These are phyloP conservation scores for Argyrosomus japonicus DNA, from an alignment of 2,113 vertebrate genomes.

Conservation along the genomic window DNA sequence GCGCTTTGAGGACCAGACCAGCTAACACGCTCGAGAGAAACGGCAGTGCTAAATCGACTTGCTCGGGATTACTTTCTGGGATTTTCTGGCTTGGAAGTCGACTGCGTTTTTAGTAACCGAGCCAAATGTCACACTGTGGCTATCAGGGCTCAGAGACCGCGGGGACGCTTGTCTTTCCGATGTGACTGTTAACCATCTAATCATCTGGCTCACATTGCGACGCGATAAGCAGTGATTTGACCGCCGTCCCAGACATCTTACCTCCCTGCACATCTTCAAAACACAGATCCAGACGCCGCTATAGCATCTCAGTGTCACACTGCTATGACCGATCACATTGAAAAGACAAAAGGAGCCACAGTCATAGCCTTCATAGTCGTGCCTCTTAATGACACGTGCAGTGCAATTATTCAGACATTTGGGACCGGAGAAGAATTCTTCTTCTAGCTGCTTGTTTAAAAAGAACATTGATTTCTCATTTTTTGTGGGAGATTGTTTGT, in stretches of 20 bases:
- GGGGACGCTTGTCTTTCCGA: slow-evolving; percentile 14
- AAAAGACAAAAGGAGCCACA: slow-evolving; percentile 17
- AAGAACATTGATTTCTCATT: slow-evolving; percentile 6
- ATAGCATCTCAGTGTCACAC: background rate
- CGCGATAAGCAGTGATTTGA: background rate
- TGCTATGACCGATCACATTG: background rate
- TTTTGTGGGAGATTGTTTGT: slow-evolving; percentile 19
- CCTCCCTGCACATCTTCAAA: background rate
- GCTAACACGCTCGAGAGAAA: slow-evolving; percentile 42
- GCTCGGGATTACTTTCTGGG: slow-evolving; percentile 32
- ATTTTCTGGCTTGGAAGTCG: slow-evolving; percentile 34
- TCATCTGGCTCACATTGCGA: slow-evolving; percentile 6
- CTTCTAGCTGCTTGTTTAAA: slow-evolving; percentile 9
- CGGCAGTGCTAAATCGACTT: slow-evolving; percentile 35
- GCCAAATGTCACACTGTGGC: slow-evolving; percentile 24
- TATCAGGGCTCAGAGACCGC: slow-evolving; percentile 4
- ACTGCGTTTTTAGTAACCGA: slow-evolving; percentile 25
- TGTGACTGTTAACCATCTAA: background rate
- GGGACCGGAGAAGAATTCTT: background rate
- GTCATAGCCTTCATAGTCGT: background rate
- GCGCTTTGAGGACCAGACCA: slow-evolving; percentile 35
- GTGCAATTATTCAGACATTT: slow-evolving; percentile 5
- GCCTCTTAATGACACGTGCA: background rate
- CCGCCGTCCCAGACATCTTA: background rate
- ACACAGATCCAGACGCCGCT: background rate